Evolutionary conservation across 2,113 vertebrate species (phyloP).

Genomic region (Castor canadensis): DNA sequence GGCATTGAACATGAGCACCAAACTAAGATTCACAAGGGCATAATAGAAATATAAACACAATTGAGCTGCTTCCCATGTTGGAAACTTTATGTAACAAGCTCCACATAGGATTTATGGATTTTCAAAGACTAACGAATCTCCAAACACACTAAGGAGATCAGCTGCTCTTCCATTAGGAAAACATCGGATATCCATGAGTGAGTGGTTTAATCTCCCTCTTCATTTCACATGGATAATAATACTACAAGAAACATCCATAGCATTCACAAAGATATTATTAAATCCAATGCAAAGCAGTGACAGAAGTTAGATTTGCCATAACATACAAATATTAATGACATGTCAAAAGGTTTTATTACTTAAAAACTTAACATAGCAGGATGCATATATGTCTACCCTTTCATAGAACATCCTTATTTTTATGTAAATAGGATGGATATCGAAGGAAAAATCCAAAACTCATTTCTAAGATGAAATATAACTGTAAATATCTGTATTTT

Average conservation of each 20-base stretch:
- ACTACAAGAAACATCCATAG: neutral
- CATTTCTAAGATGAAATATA: conserved; percentile 22
- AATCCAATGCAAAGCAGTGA: neutral
- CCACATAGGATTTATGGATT: neutral
- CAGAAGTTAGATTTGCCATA: neutral
- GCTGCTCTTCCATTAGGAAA: neutral
- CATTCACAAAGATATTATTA: neutral
- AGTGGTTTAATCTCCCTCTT: neutral
- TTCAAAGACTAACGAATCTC: neutral
- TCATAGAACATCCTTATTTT: conserved; percentile 5
- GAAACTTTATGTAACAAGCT: neutral
- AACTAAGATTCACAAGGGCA: neutral
- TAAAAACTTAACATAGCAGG: neutral
- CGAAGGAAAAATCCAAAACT: neutral
- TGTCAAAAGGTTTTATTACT: neutral
- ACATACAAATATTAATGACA: neutral
- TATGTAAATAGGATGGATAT: neutral
- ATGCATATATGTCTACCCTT: neutral
- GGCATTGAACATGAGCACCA: neutral
- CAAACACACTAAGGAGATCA: neutral
- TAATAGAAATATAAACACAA: neutral
- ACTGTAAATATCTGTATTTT: neutral
- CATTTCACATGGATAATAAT: neutral
- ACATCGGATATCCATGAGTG: neutral
- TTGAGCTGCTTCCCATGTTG: neutral